These are phyloP conservation scores for Henricia sp. DNA, from an alignment of 53 echinoderm and acorn worm genomes.

Conservation along the genomic window DNA sequence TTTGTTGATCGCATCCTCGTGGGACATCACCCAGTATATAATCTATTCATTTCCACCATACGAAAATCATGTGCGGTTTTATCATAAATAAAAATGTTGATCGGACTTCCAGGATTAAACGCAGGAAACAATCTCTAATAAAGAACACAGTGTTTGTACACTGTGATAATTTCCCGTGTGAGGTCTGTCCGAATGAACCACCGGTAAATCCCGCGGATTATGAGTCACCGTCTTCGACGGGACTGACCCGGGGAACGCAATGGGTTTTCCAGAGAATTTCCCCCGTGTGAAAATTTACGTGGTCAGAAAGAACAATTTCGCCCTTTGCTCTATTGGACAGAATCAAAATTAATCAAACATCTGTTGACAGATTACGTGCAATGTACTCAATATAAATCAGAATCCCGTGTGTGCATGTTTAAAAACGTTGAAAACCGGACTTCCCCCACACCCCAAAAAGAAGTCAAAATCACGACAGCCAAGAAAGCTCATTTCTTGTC, in stretches of 20 bases:
- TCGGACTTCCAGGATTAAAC: neutral
- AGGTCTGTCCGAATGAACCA: too few relatives aligned
- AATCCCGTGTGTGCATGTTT: too few relatives aligned
- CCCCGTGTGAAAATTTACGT: too few relatives aligned
- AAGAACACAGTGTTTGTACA: constrained; percentile 24
- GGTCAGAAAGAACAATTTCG: too few relatives aligned
- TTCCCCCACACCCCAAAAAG: too few relatives aligned
- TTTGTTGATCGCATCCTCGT: neutral
- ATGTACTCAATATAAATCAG: too few relatives aligned
- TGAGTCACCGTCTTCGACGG: constrained; percentile 24
- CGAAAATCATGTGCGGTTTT: neutral
- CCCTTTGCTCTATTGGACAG: too few relatives aligned
- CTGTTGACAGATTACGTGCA: too few relatives aligned
- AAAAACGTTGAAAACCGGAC: too few relatives aligned
- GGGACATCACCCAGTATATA: neutral
- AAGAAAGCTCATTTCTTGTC: too few relatives aligned
- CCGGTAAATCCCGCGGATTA: constrained; percentile 31
- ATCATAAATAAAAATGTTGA: constrained; percentile 17
- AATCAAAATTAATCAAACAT: too few relatives aligned
- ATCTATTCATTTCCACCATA: neutral
- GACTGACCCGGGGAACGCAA: neutral
- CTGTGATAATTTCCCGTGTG: constrained; percentile 26
- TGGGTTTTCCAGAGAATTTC: neutral
- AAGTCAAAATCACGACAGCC: too few relatives aligned
- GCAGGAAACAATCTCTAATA: constrained; percentile 6